Base-by-base conservation (phyloP, 1,140 invertebrate species). In the Radopholus similis region DNA sequence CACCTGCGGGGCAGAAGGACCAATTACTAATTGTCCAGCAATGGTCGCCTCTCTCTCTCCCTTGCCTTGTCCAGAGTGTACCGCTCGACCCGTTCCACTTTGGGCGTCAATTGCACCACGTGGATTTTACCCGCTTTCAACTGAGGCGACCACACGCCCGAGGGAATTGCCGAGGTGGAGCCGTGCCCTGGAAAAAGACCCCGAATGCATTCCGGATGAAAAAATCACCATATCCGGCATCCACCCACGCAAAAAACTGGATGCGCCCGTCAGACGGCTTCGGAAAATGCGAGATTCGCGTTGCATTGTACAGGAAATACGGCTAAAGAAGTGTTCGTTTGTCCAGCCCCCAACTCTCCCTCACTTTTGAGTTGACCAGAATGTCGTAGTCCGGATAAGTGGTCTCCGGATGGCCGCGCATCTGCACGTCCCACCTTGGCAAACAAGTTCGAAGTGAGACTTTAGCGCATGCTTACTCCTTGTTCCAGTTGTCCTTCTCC, bases 361-460 rank as follows among this genome's bases (percentile, higher is more conserved):
- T 30, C 15, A 53, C 49, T 4, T 60, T 76, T 11, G 75, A 76
- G 53, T 76, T 76, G 53, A 78, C 76, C 5, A 78, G 40, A 65
- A 76, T 58, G 42, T 76, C 71, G 47, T 76, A 76, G 34, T 76
- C 76, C 9, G 76, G 37, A 58, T 58, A 64, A 26, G 71, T 32
- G 8, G 76, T 65, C 58, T 76, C 76, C 23, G 75, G 76, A 72
- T 78, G 73, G 26, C n/a, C 32, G 30, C 64, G 56, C 34, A 78
- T 67, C 21, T 34, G 35, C 47, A 28, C 13, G 30, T 76, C 75
- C 75, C 75, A 76, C n/a, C n/a, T n/a, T n/a, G n/a, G n/a, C n/a
- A n/a, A n/a, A n/a, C n/a, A n/a, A n/a, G n/a, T n/a, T n/a, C n/a
- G n/a, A n/a, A n/a, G n/a, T n/a, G n/a, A n/a, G n/a, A n/a, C n/a